Base-by-base conservation (phyloP, 2,888 invertebrate species). In the Antheraea yamamai region DNA sequence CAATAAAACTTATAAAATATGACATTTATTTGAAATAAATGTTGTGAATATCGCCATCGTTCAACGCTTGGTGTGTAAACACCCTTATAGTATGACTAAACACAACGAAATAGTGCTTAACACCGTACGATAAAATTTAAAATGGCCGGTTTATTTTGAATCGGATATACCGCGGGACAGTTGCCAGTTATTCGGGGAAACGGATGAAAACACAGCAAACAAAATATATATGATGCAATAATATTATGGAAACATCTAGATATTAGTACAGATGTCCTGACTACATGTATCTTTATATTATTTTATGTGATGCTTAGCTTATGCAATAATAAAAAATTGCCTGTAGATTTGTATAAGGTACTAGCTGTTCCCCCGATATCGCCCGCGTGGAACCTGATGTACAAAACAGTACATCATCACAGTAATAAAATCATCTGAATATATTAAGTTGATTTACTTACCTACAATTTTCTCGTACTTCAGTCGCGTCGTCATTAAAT, bases 161-260 rank as follows among this genome's bases (percentile, higher is more conserved):
- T 77, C 74, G 73, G 73, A 75, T 79, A 76, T 81, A 75, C 79
- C 82, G 78, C 88, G 89, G 89, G 91, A 87, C 80, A 79, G 75
- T 79, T 90, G 91, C 91, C 91, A 91, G 87, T 82, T 78, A 77
- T 87, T 86, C 84, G 84, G 82, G 80, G 77, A 87, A 87, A 85
- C 81, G 80, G 78, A 82, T 82, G 83, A 82, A 82, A 81, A 80
- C 79, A 78, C 73, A 70, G 81, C 82, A 84, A 87, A 83, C 87
- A 86, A 89, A 39, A 87, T 86, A 88, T 83, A 82, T 75, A 79
- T 90, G 91, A 91, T 84, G 91, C 87, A 91, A 89, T 80, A 74
- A 23, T 72, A 72, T 75, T 74, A 75, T 71, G 73, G 85, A 87
- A 86, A 80, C 81, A 82, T 86, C 88, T 85, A 84, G 88, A 87